Percentiles rank a stretch among this genome's conserved stretches.
phyloP scores from a whole-genome alignment of 2,797 vertebrate species.

The Bradypodion ventrale region DNA sequence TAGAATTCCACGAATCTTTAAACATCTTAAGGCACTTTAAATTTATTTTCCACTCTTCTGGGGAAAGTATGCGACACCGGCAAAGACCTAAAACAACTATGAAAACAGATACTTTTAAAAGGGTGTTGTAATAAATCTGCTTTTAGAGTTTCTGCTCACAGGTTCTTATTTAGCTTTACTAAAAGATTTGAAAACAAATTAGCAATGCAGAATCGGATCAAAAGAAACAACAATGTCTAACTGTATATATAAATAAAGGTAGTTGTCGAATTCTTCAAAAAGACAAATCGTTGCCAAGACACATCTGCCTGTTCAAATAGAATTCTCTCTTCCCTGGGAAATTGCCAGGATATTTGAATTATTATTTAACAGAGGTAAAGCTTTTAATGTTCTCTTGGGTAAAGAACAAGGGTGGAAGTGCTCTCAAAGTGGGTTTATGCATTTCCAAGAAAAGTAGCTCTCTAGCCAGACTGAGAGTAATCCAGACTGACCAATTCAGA shows the following conservation, averaged over 20 bases:
- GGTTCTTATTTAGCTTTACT: constrained; percentile 26
- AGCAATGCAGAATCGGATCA: constrained; percentile 30
- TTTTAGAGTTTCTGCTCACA: constrained; percentile 33
- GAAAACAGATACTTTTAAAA: constrained; percentile 16
- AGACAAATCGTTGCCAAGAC: neutral
- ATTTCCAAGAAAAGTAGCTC: constrained; percentile 21
- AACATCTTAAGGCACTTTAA: constrained; percentile 35
- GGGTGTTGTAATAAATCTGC: constrained; percentile 9
- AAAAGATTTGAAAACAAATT: neutral
- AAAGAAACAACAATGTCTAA: constrained; percentile 1
- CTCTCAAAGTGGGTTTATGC: neutral
- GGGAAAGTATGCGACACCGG: constrained; percentile 18
- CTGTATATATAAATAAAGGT: neutral
- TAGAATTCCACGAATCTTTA: constrained; percentile 34
- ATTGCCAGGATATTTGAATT: constrained; percentile 10
- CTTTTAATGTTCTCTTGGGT: constrained; percentile 28
- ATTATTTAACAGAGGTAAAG: constrained; percentile 38
- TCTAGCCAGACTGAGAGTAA: constrained; percentile 36
- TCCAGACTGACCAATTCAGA: constrained; percentile 27
- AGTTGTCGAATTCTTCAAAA: constrained; percentile 44
- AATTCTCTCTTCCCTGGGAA: neutral
- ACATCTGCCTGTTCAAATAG: constrained; percentile 29
- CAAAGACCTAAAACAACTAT: constrained; percentile 27
- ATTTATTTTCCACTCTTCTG: constrained; percentile 50
- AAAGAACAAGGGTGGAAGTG: constrained; percentile 14